Evolutionary conservation across 2,113 vertebrate genomes (phyloP).

Genomic region (Laticauda laticaudata): DNA sequence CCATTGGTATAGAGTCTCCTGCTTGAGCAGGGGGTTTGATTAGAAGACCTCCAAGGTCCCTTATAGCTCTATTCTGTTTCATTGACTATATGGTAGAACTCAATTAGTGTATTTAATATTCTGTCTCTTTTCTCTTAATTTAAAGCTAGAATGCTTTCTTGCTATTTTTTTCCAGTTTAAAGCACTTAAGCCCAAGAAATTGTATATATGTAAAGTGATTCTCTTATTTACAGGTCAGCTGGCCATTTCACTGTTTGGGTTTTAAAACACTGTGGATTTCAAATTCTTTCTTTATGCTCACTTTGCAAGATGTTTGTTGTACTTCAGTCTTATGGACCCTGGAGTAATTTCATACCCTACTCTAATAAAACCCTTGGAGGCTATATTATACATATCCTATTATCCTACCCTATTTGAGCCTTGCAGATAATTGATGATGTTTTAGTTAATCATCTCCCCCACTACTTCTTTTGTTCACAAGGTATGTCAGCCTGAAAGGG

Average conservation of each 20-base stretch:
- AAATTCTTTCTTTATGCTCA: slow-evolving; percentile 20
- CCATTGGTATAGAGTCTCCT: neutral
- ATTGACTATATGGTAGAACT: accelerated
- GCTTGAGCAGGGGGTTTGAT: neutral
- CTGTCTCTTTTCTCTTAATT: neutral
- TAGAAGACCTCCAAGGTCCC: neutral
- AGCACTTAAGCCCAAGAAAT: neutral
- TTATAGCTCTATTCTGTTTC: neutral
- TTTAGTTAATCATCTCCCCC: slow-evolving; percentile 76
- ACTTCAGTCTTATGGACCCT: slow-evolving; percentile 24
- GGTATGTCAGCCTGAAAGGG: slow-evolving; percentile 72
- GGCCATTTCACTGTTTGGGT: slow-evolving; percentile 32
- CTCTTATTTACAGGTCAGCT: neutral
- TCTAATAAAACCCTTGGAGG: slow-evolving; percentile 63
- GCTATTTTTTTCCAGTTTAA: accelerated
- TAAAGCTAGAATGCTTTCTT: neutral
- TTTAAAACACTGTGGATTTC: neutral
- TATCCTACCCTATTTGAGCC: slow-evolving; percentile 74
- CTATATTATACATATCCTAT: slow-evolving; percentile 66
- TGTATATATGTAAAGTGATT: slow-evolving; percentile 24
- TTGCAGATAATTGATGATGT: slow-evolving; percentile 74
- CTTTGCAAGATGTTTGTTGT: slow-evolving; percentile 33
- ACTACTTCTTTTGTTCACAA: slow-evolving; percentile 71
- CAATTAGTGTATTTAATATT: neutral
- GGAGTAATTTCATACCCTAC: slow-evolving; percentile 62